phyloP scores from a whole-genome alignment of 1,140 invertebrate species.

The Zophobas atratus region DNA sequence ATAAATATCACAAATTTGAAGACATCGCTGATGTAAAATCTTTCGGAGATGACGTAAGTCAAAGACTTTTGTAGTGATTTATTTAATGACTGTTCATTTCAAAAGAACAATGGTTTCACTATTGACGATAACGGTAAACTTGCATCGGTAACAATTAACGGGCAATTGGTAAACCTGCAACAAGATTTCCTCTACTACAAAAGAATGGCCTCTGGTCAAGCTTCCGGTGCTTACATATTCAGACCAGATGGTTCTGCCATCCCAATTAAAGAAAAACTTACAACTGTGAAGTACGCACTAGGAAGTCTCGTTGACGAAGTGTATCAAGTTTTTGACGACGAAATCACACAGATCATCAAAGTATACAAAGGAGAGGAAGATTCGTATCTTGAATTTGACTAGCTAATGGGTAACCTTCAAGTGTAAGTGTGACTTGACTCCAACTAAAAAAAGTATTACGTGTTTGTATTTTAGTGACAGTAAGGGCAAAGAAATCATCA shows the following conservation, averaged over 20 bases:
- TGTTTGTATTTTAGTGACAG: background rate
- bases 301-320: conserved; percentile 87
- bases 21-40: background rate
- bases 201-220: conserved; percentile 74
- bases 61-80: background rate
- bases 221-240: conserved; percentile 91
- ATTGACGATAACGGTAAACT: conserved; percentile 69
- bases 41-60: background rate
- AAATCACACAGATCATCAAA: conserved; percentile 87
- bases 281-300: conserved; percentile 71
- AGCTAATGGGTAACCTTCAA: conserved; percentile 88
- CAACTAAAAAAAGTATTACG: background rate
- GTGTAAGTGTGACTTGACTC: conserved; percentile 66
- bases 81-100: background rate
- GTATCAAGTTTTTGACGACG: conserved; percentile 79
- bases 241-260: conserved; percentile 73
- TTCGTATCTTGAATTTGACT: conserved; percentile 88
- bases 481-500: conserved; percentile 88
- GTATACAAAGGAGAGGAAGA: conserved; percentile 75
- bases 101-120: background rate
- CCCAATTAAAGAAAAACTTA: conserved; percentile 68
- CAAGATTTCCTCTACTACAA: conserved; percentile 87
- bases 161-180: conserved; percentile 68
- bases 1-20: conserved; percentile 1
- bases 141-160: conserved; percentile 71